Evolutionary conservation across 2,888 invertebrate genomes (phyloP), one percentile per base, ranked within the genome.

Genomic region (Acanthococcus lagerstroemiae): DNA sequence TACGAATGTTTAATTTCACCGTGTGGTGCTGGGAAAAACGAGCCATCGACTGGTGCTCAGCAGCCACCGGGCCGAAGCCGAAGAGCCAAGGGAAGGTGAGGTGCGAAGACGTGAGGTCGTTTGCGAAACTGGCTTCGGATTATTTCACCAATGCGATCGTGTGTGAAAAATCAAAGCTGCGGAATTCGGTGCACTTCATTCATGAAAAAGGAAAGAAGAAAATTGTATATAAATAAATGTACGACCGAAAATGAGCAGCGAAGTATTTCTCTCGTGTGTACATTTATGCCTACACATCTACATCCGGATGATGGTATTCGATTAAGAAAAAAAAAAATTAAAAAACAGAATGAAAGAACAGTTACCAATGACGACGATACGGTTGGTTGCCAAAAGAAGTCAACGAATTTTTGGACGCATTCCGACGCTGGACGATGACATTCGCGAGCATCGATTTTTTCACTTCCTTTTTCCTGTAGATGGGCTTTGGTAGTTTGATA

Each of bases 111-210:
- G n/a, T n/a, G n/a, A n/a, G n/a, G n/a, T n/a, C n/a, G n/a, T n/a
- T n/a, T n/a, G n/a, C n/a, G n/a, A n/a, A n/a, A 37, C 37, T 37
- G 2, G 37, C n/a, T 37, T 37, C n/a, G 12, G 37, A 37, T n/a
- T 15, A 37, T 37, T 37, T 37, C 37, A 37, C n/a, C 37, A 37
- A 37, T 37, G 37, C 57, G 57, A 57, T 57, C 44, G 57, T 57
- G 57, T 57, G 57, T 57, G 57, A 57, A 57, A 57, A 57, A 57
- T 57, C 57, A 44, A 57, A 57, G 25, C 57, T 9, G 22, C 15
- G 45, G 57, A 25, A 57, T 45, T 57, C 17, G 57, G 55, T 25
- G 27, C 22, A 57, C 45, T 57, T 57, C 57, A 57, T 57, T 57
- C 57, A 57, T 57, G 19, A 37, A 37, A 37, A 3, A 37, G 37